Evolutionary conservation across 2,888 invertebrate genomes (phyloP).

Genomic region (Anorthoa munda): DNA sequence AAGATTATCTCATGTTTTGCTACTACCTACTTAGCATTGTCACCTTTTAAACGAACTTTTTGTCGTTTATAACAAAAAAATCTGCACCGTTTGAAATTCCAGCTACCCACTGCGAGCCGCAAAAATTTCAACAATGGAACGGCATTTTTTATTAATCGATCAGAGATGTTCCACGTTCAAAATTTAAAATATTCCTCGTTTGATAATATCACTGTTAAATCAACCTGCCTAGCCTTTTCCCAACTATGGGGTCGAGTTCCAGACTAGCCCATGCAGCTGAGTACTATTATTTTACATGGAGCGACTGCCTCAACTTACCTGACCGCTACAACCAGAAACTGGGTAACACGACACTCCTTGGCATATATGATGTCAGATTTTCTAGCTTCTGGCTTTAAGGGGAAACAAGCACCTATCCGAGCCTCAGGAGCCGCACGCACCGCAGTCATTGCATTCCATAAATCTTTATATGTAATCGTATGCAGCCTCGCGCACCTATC

Average conservation of each 20-base stretch:
- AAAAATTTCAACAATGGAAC: slow-evolving; percentile 32
- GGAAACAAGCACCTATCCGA: too few species aligned
- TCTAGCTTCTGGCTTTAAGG: too few species aligned
- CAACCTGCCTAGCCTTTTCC: too few species aligned
- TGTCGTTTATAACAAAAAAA: slow-evolving; percentile 20
- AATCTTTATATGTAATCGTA: too few species aligned
- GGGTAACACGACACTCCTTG: not conserved
- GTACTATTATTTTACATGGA: not conserved
- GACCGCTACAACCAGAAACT: not conserved
- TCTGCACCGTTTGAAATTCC: slow-evolving; percentile 19
- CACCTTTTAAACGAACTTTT: slow-evolving; percentile 20
- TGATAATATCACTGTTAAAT: slow-evolving; percentile 13
- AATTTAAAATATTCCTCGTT: slow-evolving; percentile 15
- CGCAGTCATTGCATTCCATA: too few species aligned
- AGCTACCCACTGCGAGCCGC: slow-evolving; percentile 3
- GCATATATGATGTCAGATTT: not conserved
- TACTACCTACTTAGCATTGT: slow-evolving; percentile 22
- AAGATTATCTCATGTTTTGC: slow-evolving; percentile 40
- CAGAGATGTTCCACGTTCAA: slow-evolving; percentile 5
- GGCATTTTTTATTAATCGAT: slow-evolving; percentile 1
- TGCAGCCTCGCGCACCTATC: too few species aligned
- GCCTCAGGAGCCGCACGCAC: too few species aligned
- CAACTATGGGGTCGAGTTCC: not conserved
- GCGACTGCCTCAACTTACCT: not conserved
- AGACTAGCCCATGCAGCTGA: not conserved